Evolutionary conservation across 1,140 invertebrate species (phyloP).

Genomic region (Drosophila rhopaloa): DNA sequence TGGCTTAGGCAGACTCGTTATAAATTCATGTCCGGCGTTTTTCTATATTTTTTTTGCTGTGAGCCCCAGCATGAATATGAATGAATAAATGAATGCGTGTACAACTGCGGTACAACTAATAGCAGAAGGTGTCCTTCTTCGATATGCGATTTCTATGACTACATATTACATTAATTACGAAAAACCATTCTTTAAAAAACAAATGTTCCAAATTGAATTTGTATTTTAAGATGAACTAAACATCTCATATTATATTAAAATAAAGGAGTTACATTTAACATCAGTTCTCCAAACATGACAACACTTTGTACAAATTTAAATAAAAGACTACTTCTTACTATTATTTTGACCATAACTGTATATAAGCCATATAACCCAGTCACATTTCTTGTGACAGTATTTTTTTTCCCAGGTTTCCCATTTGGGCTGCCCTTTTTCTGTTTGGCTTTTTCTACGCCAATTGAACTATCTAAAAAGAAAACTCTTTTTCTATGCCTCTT

Average conservation of each 20-base stretch:
- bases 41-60: slow-evolving; percentile 11
- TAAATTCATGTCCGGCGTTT: slow-evolving; percentile 56
- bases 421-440: slow-evolving; percentile 21
- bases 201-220: no score
- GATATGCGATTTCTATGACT: no score
- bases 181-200: no score
- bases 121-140: background rate
- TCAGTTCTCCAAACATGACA: no score
- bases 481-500: slow-evolving; percentile 5
- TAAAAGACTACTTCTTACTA: background rate
- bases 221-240: no score
- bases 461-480: slow-evolving; percentile 45
- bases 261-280: no score
- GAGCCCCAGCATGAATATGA: slow-evolving; percentile 41
- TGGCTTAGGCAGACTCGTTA: slow-evolving; percentile 64
- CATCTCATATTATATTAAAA: no score
- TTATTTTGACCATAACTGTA: slow-evolving; percentile 2
- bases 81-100: slow-evolving; percentile 16
- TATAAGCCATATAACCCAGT: background rate
- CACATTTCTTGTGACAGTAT: slow-evolving; percentile 32
- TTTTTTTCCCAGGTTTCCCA: slow-evolving; percentile 8
- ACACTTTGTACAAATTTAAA: no score
- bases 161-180: no score
- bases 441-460: slow-evolving; percentile 35
- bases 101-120: background rate